These are phyloP conservation scores for Phrynocephalus vlangalii DNA, from an alignment of 2,797 vertebrate genomes.

Conservation along the genomic window DNA sequence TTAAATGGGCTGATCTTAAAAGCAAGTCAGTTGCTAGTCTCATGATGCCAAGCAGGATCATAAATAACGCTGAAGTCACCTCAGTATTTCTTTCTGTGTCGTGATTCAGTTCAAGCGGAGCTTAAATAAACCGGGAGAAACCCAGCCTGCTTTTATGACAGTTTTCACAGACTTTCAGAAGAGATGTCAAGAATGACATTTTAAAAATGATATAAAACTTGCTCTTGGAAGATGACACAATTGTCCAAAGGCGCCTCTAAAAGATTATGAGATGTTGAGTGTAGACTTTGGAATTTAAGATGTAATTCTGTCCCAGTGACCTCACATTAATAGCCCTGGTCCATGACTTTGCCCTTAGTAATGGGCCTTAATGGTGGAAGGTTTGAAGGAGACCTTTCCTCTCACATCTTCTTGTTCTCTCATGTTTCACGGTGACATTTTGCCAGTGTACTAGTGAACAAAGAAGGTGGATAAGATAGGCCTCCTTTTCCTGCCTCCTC, in stretches of 20 bases:
- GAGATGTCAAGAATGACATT: constrained; percentile 62
- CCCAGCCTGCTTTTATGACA: constrained; percentile 67
- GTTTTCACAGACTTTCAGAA: constrained; percentile 63
- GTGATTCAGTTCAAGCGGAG: constrained; percentile 73
- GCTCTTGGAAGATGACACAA: constrained; percentile 55
- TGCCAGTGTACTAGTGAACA: neutral
- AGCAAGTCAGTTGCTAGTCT: constrained; percentile 71
- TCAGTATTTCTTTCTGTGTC: constrained; percentile 71
- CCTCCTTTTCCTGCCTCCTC: neutral
- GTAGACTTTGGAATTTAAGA: constrained; percentile 33
- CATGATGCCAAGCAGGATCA: constrained; percentile 72
- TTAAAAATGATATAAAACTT: constrained; percentile 53
- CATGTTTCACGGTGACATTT: neutral
- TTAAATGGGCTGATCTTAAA: constrained; percentile 71
- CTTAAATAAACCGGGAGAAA: constrained; percentile 64
- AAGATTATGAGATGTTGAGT: constrained; percentile 33
- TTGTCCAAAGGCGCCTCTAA: constrained; percentile 33
- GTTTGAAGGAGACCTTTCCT: neutral
- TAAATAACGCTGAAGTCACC: constrained; percentile 73
- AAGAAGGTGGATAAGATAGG: neutral
- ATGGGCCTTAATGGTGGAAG: neutral
- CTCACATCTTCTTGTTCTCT: neutral
- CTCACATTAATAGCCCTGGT: neutral
- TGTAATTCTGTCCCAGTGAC: neutral
- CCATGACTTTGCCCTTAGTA: neutral